A percentile compares a stretch with the other conserved stretches of the same genome.
Evolutionary conservation across 1,140 invertebrate species (phyloP).

Genomic region (Antheraea pernyi): DNA sequence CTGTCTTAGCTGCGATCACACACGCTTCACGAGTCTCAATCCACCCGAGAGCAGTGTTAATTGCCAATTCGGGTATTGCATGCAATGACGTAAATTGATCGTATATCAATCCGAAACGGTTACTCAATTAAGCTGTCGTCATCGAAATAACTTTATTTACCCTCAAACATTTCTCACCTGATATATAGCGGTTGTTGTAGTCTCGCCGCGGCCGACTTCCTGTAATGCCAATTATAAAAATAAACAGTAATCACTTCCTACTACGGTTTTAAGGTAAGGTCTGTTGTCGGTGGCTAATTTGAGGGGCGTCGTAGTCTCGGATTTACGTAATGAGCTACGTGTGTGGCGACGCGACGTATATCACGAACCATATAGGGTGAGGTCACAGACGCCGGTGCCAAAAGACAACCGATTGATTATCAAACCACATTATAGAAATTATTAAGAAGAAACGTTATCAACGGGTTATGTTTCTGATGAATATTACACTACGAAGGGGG

Average conservation of each 20-base stretch:
- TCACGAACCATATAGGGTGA: constrained; percentile 40
- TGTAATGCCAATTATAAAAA: constrained; percentile 66
- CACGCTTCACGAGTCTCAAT: not conserved
- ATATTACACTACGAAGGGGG: not conserved
- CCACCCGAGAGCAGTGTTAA: not conserved
- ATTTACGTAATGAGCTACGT: constrained; percentile 50
- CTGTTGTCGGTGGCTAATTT: constrained; percentile 50
- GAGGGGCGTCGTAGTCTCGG: constrained; percentile 40
- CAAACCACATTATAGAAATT: constrained; percentile 16
- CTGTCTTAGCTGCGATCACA: not conserved
- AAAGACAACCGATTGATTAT: constrained; percentile 10
- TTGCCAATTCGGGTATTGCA: constrained; percentile 19
- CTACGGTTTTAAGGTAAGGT: constrained; percentile 43
- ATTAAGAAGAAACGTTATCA: not conserved
- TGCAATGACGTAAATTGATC: constrained; percentile 23
- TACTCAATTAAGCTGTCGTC: constrained; percentile 44
- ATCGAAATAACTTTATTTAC: constrained; percentile 65
- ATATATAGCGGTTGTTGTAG: constrained; percentile 6
- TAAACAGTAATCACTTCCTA: constrained; percentile 76
- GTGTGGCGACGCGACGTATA: constrained; percentile 43
- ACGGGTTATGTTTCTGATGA: not conserved
- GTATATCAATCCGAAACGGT: constrained; percentile 28
- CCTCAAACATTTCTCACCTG: constrained; percentile 9
- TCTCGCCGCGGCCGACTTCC: constrained; percentile 47
- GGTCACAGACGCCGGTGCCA: constrained; percentile 15